Evolutionary conservation across 2,113 vertebrate genomes (phyloP), one percentile per base, ranked within the genome.

Genomic region (Nipponia nippon): DNA sequence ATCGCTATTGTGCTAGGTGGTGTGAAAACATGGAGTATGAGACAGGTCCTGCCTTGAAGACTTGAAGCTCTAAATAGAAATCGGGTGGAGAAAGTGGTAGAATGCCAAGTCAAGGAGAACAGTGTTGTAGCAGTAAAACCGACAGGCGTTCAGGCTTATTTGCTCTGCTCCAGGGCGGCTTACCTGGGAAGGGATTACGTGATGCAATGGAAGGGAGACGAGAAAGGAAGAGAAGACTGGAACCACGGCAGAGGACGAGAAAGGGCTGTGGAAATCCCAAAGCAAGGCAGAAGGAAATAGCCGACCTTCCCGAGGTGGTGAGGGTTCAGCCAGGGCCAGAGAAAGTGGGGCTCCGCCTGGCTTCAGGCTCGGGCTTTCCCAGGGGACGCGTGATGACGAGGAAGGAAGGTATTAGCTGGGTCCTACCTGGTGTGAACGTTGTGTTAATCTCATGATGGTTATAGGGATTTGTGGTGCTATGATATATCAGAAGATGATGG

Each of bases 91-190:
- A 30, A 42, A 16, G 49, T 7, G 18, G 16, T 47, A 38, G 40
- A 25, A 12, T 23, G 44, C 18, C 13, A 32, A 15, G 25, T 32
- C 53, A 63, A 46, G 29, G 56, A 42, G 53, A 58, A 15, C 0
- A 0, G 10, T 17, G 53, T 5, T 32, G 36, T 29, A 38, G 36
- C 27, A 27, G 27, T 34, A 61, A 78, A 91, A 44, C 19, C 2
- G 1, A 5, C 0, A 3, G 53, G 13, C 2, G 0, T 23, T 50
- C 0, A 4, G 17, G 27, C 22, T 79, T n/a, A 19, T 17, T 69
- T 46, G 17, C 49, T 46, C 67, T 50, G 66, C 29, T 79, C 27
- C 23, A 22, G 49, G 47, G 10, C 0, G 4, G 20, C 50, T 46
- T 25, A 27, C 42, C 61, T 29, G 36, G 47, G 53, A 50, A 15